Percentiles rank a stretch among this genome's conserved stretches.
phyloP scores from a whole-genome alignment of 2,888 invertebrate species.

The Mythimna vitellina region DNA sequence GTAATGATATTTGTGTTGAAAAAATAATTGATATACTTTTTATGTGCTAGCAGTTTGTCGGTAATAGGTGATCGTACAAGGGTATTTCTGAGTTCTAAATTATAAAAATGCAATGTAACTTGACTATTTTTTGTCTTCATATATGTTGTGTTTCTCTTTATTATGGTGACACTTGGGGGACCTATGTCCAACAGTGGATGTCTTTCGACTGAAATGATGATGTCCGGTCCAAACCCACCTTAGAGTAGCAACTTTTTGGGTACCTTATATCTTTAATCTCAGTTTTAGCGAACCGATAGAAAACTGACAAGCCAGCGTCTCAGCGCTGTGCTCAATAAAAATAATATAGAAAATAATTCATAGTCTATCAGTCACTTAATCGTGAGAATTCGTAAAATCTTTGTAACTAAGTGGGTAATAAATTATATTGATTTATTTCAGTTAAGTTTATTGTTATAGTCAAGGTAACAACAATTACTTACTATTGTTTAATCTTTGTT shows the following conservation, averaged over 20 bases:
- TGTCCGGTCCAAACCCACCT: too few relatives aligned
- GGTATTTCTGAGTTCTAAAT: not conserved
- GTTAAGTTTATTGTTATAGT: conserved; percentile 11
- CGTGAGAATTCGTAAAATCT: conserved; percentile 29
- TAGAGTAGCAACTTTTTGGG: too few relatives aligned
- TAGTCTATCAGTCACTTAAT: not conserved
- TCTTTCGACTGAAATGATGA: too few relatives aligned
- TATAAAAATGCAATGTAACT: not conserved
- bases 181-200: too few relatives aligned
- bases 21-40: conserved; percentile 1
- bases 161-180: too few relatives aligned
- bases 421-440: conserved; percentile 41
- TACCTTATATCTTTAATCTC: too few relatives aligned
- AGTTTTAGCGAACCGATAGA: too few relatives aligned
- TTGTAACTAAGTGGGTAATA: conserved; percentile 16
- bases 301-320: too few relatives aligned
- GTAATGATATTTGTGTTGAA: not conserved
- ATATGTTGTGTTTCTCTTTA: too few relatives aligned
- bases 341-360: conserved; percentile 6
- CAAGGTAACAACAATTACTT: not conserved
- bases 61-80: not conserved
- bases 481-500: too few relatives aligned
- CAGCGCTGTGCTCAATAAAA: not conserved
- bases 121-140: not conserved
- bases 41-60: conserved; percentile 9